Evolutionary conservation across 1,140 invertebrate genomes (phyloP), one percentile per base, ranked within the genome.

Genomic region (Cyrtorhinus lividipennis): DNA sequence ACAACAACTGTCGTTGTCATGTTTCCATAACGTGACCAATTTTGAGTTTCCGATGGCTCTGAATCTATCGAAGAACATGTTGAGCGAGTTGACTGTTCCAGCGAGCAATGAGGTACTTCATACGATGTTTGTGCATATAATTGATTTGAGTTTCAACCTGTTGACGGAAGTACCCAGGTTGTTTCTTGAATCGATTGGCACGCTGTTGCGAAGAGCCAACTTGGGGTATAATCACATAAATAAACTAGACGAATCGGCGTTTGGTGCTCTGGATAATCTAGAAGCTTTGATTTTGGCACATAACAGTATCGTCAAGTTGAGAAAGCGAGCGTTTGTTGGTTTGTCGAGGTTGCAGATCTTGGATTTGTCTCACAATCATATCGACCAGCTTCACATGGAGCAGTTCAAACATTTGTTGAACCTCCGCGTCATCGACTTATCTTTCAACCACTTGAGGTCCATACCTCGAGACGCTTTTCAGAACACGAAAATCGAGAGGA

Each of bases 371-470:
- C 79, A 81, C 66, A 94, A 93, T 73, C 72, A 78, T 5, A 79
- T 93, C 24, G 80, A 81, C 26, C 83, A 86, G 68, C 73, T 93
- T 62, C 83, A 87, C n/a, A 81, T 82, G 13, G 82, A 85, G 69
- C 87, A 90, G 71, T 92, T 93, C 74, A 81, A 81, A n/a, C 86
- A 87, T 73, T 74, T 89, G 59, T 79, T 80, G 38, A 84, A 82
- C 67, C 74, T 93, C 27, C 77, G 88, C 53, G 81, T 89, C 64
- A 71, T 95, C 23, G 83, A 88, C 73, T 72, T 93, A 53, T 82
- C 83, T 12, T 74, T 80, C 60, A 93, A 93, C 74, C 79, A 83
- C 66, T 72, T 94, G 62, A 79, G 81, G 66, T 83, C 87, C 15
- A 71, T 92, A 24, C 83, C 87, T 0, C 78, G 84, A 48, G 88